phyloP scores from a whole-genome alignment of 2,113 vertebrate species.

The Anolis sagrei region DNA sequence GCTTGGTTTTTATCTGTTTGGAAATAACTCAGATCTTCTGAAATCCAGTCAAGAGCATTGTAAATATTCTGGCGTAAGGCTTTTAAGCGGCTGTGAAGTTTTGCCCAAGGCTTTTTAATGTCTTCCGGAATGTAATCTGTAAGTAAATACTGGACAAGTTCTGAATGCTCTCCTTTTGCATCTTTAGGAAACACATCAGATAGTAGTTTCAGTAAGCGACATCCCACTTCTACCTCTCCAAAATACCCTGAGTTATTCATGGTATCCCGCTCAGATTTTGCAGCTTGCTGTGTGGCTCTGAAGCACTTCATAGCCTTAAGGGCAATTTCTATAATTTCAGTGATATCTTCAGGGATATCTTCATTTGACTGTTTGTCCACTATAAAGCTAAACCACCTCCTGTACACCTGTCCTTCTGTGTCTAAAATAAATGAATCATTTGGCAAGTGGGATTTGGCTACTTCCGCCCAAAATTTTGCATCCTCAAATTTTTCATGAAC shows the following conservation, averaged over 20 bases:
- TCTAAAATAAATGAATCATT: conserved; percentile 83
- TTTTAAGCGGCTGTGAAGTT: conserved; percentile 76
- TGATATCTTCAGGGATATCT: conserved; percentile 54
- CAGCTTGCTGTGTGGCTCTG: conserved; percentile 74
- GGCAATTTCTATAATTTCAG: conserved; percentile 73
- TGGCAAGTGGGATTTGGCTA: conserved; percentile 72
- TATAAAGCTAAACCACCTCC: conserved; percentile 77
- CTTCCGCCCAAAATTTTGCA: conserved; percentile 77
- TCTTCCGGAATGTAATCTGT: conserved; percentile 78
- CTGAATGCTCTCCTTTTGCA: conserved; percentile 52
- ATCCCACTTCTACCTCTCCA: conserved; percentile 81
- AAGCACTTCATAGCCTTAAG: conserved; percentile 83
- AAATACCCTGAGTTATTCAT: conserved; percentile 78
- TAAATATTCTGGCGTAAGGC: conserved; percentile 72
- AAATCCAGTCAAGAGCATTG: conserved; percentile 82
- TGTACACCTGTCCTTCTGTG: conserved; percentile 86
- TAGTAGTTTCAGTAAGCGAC: conserved; percentile 76
- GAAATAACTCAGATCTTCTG: conserved; percentile 84
- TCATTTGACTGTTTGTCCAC: conserved; percentile 62
- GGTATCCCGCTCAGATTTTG: conserved; percentile 69
- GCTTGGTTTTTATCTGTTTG: conserved; percentile 75
- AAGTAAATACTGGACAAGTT: conserved; percentile 78
- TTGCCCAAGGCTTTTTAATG: conserved; percentile 71
- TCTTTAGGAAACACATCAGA: conserved; percentile 67
- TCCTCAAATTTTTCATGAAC: conserved; percentile 80